Conservation (phyloP, 2,888 invertebrate genomes). For the Falcaria lacertinaria region DNA sequence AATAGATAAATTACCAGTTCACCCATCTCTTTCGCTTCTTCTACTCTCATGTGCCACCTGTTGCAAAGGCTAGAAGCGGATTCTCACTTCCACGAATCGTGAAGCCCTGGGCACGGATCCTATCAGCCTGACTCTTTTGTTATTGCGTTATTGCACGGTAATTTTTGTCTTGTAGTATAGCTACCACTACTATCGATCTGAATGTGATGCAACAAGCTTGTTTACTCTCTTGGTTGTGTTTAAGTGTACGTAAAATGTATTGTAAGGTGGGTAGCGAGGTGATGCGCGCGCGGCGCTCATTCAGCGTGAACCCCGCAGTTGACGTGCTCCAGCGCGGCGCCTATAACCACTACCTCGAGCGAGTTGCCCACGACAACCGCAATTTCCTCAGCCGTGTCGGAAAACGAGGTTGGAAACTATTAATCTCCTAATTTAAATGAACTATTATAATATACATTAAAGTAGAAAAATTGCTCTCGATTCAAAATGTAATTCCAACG, state of each 20-base stretch:
- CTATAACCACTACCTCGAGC: slow-evolving; percentile 46
- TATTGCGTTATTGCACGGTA: too few relatives aligned
- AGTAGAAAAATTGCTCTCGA: neutral
- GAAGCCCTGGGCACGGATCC: too few relatives aligned
- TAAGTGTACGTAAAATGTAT: slow-evolving; percentile 8
- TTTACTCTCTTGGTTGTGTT: neutral
- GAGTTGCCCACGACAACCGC: slow-evolving; percentile 53
- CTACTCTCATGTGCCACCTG: too few relatives aligned
- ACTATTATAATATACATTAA: neutral
- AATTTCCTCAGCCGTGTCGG: slow-evolving; percentile 56
- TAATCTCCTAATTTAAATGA: neutral
- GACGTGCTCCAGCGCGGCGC: slow-evolving; percentile 54
- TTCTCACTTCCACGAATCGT: too few relatives aligned
- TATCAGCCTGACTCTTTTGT: too few relatives aligned
- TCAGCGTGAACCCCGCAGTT: slow-evolving; percentile 61
- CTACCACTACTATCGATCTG: too few relatives aligned
- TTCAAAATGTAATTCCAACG: neutral
- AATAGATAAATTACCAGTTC: too few relatives aligned
- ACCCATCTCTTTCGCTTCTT: too few relatives aligned
- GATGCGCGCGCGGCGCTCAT: slow-evolving; percentile 47
- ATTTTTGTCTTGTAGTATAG: too few relatives aligned
- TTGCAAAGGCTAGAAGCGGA: too few relatives aligned
- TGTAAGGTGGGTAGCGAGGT: slow-evolving; percentile 30
- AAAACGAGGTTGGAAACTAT: slow-evolving; percentile 56
- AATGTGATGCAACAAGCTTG: too few relatives aligned